These are phyloP conservation scores for Borostomias antarcticus DNA, from an alignment of 2,797 vertebrate species.

Conservation along the genomic window DNA sequence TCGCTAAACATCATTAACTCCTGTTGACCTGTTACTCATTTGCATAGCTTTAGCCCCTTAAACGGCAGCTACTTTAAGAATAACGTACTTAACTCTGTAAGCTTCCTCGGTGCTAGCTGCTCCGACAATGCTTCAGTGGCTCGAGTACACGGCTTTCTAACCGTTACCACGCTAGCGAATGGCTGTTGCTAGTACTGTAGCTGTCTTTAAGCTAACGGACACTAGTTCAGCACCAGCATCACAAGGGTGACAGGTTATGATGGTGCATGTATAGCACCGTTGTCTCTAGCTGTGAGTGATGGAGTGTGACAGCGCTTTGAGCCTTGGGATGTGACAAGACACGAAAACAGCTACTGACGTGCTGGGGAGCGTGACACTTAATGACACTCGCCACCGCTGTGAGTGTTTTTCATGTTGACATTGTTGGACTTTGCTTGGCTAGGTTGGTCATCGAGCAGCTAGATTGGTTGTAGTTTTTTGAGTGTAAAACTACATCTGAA, in stretches of 20 bases:
- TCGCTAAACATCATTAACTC: slow-evolving; percentile 34
- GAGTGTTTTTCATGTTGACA: slow-evolving; percentile 15
- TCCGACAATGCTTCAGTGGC: neutral
- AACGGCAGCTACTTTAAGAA: slow-evolving; percentile 25
- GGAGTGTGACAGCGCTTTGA: slow-evolving; percentile 13
- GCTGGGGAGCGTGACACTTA: slow-evolving; percentile 11
- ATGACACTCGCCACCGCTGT: slow-evolving; percentile 2
- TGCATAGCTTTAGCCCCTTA: slow-evolving; percentile 38
- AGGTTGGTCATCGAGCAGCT: neutral
- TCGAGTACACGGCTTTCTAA: neutral
- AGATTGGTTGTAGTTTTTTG: neutral
- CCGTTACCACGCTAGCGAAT: neutral
- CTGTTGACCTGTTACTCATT: slow-evolving; percentile 36
- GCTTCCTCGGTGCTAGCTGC: neutral
- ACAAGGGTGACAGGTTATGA: slow-evolving; percentile 21
- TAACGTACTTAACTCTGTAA: slow-evolving; percentile 23
- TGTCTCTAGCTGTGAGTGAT: too few species aligned
- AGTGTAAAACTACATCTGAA: too few species aligned
- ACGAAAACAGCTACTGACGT: slow-evolving; percentile 18
- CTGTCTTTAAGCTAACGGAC: too few species aligned
- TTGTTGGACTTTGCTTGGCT: too few species aligned
- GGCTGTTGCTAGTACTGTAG: neutral
- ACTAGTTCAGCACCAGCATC: neutral
- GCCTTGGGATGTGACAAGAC: neutral
- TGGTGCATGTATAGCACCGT: slow-evolving; percentile 21